Base-by-base conservation (phyloP, 1,140 invertebrate genomes). In the Schlechtendalia chinensis region DNA sequence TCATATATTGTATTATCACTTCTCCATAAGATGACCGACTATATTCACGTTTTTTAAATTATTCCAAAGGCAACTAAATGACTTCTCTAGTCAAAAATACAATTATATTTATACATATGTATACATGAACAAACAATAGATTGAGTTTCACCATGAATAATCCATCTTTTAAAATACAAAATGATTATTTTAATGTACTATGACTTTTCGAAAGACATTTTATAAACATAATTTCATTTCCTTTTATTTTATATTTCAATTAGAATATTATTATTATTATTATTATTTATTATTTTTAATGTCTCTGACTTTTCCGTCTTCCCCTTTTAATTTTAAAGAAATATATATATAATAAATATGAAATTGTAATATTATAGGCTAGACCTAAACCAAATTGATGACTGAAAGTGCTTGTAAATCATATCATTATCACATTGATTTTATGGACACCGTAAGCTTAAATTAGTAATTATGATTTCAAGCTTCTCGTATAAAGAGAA, bases 1-100 rank as follows among this genome's bases (percentile, higher is more conserved):
- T 67, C 39, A 67, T 67, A 77, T 61, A 59, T 77, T 59, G 54
- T 77, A 61, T 59, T 58, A 77, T 77, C 54, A 61, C 54, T 47
- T 45, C 53, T 5, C 53, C 19, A 12, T 75, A 58, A 58, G 29
- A 75, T 27, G 29, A 75, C 72, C 11, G n/a, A n/a, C n/a, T n/a
- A n/a, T n/a, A 58, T 75, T 32, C 12, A 45, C 11, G 39, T 67
- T 45, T 67, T 45, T 67, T 19, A 39, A 53, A 53, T 50, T 27
- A 17, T 71, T 71, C n/a, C 19, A 47, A 67, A 67, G n/a, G 65
- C 32, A 67, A n/a, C 11, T 67, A 67, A n/a, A 67, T 47, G 65
- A 67, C 65, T 65, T 39, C n/a, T 67, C n/a, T 67, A 67, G 32
- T 67, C 32, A 71, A 27, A 53, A 27, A 53, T 27, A 50, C 14